These are phyloP conservation scores for Vimba vimba DNA, from an alignment of 2,113 vertebrate species.

Conservation along the genomic window DNA sequence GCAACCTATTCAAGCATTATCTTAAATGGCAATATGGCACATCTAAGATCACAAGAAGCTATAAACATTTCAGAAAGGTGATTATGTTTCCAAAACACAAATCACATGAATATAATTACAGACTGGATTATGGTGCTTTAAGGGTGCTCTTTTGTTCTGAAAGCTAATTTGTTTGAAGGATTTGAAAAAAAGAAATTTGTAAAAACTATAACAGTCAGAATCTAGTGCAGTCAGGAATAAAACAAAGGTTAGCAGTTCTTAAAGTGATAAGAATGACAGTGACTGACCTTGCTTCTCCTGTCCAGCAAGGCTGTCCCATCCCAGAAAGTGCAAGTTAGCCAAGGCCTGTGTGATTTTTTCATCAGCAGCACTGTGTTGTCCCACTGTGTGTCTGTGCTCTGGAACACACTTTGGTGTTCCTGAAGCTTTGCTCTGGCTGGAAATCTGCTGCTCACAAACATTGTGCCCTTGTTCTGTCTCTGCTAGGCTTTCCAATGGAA, in stretches of 20 bases:
- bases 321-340: constrained; percentile 77
- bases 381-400: neutral
- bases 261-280: neutral
- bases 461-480: neutral
- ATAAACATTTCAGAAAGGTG: neutral
- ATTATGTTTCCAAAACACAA: constrained; percentile 28
- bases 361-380: constrained; percentile 17
- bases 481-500: constrained; percentile 24
- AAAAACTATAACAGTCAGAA: neutral
- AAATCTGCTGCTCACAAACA: neutral
- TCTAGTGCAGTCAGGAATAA: neutral
- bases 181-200: neutral
- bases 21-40: neutral
- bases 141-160: neutral
- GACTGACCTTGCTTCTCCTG: constrained; percentile 54
- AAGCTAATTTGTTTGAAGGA: neutral
- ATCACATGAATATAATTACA: neutral
- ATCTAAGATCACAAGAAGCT: constrained; percentile 1
- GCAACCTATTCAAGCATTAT: neutral
- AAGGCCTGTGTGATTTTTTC: constrained; percentile 74
- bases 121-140: neutral
- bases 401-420: constrained; percentile 9
- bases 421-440: constrained; percentile 8
- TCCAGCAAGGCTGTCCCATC: constrained; percentile 77
- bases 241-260: neutral